Base-by-base conservation (phyloP, 2,113 vertebrate species). In the Dascyllus trimaculatus region DNA sequence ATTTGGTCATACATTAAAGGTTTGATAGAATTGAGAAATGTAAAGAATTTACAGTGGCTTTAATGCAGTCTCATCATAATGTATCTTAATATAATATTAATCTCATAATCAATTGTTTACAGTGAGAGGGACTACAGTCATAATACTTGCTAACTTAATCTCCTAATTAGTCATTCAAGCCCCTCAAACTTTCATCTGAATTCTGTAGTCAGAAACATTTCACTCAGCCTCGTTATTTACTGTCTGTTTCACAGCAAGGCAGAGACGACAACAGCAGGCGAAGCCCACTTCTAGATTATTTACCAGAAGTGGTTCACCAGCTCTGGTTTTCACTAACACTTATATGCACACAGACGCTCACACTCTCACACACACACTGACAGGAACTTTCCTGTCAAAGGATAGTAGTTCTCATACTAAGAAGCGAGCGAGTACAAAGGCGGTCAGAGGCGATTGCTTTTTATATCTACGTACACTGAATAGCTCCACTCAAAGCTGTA, bases 241-340 rank as follows among this genome's bases (percentile, higher is more conserved):
- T 72, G 46, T 56, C 75, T 80, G 61, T 32, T 57, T 88, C 63
- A 80, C 48, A 68, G 63, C 53, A 77, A 10, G 45, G 45, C 19
- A 19, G 46, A 70, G 64, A 58, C 21, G 40, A 84, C 77, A 58
- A 24, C 32, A 59, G 48, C 51, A 25, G 75, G 53, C 52, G 59
- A 67, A 82, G 75, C 76, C 78, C 75, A 85, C 80, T 84, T 73
- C 71, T 71, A 78, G 75, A 85, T 87, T 68, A 83, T 71, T 92
- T 92, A 92, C 87, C 85, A 91, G 86, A 90, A 93, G 88, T 88
- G 88, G 72, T 85, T 89, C 71, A 86, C 63, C 61, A 67, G 35
- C n/a, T 66, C 66, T 26, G 78, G 80, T 85, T 85, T 80, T 84
- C 66, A 78, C 79, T 60, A 48, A 73, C 73, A 64, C 63, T 48